phyloP scores from a whole-genome alignment of 2,113 vertebrate genomes.

The Cyanoramphus novaezelandiae region DNA sequence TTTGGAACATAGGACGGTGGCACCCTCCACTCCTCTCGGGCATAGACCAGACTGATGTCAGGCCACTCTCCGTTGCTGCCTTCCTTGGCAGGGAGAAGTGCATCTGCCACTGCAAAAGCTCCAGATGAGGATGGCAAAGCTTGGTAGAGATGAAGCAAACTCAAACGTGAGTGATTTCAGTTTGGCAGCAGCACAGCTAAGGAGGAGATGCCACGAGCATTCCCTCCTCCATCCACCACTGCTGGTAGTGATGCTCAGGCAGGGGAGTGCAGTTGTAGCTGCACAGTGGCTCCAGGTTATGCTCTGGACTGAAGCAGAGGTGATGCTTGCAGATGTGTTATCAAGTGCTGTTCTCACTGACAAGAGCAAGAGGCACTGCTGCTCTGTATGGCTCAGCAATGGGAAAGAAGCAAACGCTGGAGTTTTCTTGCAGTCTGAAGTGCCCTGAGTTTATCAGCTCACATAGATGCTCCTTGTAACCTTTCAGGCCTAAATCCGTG shows the following conservation, averaged over 20 bases:
- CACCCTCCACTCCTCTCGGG: neutral
- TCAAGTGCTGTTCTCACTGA: neutral
- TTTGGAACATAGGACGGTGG: rapidly evolving
- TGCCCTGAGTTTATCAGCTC: neutral
- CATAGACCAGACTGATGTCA: neutral
- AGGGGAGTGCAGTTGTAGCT: neutral
- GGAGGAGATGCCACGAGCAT: neutral
- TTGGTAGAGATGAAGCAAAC: neutral
- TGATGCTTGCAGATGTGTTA: neutral
- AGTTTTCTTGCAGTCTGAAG: neutral
- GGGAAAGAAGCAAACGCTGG: neutral
- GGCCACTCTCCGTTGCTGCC: neutral
- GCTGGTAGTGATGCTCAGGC: neutral
- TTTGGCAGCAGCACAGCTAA: neutral
- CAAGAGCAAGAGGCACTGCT: neutral
- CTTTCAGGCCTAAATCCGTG: neutral
- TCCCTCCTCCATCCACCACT: neutral
- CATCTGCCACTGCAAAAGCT: rapidly evolving
- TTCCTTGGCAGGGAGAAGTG: rapidly evolving
- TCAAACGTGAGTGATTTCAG: neutral
- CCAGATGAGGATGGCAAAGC: neutral
- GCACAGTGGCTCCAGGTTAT: neutral
- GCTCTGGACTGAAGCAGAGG: neutral
- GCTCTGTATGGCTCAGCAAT: neutral
- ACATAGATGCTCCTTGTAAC: neutral